Evolutionary conservation across 2,888 invertebrate genomes (phyloP).

Genomic region (Aphrophora alni): DNA sequence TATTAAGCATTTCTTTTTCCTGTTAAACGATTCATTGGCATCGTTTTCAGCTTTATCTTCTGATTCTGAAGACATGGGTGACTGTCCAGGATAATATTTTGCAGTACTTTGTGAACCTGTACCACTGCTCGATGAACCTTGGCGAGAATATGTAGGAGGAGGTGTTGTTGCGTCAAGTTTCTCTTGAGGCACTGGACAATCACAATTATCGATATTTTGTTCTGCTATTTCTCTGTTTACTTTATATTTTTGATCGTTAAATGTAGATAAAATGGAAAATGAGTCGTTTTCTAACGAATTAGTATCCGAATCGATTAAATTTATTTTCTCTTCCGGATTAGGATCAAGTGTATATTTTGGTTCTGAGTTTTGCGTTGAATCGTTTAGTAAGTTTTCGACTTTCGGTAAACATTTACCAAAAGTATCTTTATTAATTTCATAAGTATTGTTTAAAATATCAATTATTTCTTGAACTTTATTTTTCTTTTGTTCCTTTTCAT

Average conservation of each 20-base stretch:
- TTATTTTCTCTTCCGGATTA: neutral
- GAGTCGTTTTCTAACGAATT: neutral
- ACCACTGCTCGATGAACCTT: conserved; percentile 39
- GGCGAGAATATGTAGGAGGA: conserved; percentile 30
- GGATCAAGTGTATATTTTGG: neutral
- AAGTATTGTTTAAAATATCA: conserved; percentile 26
- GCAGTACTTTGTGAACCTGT: conserved; percentile 38
- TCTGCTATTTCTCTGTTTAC: neutral
- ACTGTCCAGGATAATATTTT: conserved; percentile 34
- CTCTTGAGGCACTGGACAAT: conserved; percentile 20
- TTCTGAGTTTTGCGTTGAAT: neutral
- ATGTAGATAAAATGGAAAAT: neutral
- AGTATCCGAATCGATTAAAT: neutral
- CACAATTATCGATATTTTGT: neutral
- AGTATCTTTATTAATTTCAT: conserved; percentile 31
- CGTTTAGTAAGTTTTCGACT: neutral
- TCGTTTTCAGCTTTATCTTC: conserved; percentile 32
- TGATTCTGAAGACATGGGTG: conserved; percentile 33
- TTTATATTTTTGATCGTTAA: neutral
- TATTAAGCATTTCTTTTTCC: neutral
- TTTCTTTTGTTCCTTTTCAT: neutral
- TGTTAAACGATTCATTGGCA: neutral
- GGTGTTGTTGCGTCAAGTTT: conserved; percentile 15
- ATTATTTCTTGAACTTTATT: conserved; percentile 29
- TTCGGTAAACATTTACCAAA: neutral